Conservation (phyloP, 2,888 invertebrate species). For the Lepidochitona cinerea region DNA sequence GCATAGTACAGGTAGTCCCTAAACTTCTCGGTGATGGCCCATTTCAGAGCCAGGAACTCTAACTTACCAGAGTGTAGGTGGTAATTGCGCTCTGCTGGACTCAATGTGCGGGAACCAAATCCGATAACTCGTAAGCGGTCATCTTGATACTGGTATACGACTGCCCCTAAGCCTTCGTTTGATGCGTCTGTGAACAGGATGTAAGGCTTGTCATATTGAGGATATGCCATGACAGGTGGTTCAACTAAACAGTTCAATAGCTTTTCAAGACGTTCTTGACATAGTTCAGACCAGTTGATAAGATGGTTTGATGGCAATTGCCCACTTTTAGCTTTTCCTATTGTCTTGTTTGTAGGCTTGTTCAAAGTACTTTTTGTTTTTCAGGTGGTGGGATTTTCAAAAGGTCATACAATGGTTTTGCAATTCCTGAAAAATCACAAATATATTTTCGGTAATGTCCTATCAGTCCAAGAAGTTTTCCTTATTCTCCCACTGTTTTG, state of each 20-base stretch:
- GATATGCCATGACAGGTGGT: slow-evolving; percentile 23
- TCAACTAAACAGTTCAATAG: slow-evolving; percentile 4
- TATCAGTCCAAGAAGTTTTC: slow-evolving; percentile 9
- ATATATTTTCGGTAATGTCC: background rate
- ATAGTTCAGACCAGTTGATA: background rate
- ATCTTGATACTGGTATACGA: slow-evolving; percentile 28
- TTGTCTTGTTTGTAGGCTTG: background rate
- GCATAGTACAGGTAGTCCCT: slow-evolving; percentile 17
- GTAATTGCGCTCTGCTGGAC: slow-evolving; percentile 16
- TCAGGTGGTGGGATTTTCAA: background rate
- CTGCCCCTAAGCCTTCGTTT: slow-evolving; percentile 22
- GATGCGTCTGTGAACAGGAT: slow-evolving; percentile 22
- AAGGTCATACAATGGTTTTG: slow-evolving; percentile 12
- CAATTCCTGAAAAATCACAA: background rate
- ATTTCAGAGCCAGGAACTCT: slow-evolving; percentile 25
- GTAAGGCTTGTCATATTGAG: slow-evolving; percentile 23
- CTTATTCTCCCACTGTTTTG: background rate
- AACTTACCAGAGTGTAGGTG: slow-evolving; percentile 7
- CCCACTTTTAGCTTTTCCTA: slow-evolving; percentile 12
- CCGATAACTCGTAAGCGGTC: slow-evolving; percentile 13
- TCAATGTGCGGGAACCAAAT: slow-evolving; percentile 16
- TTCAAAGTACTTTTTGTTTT: background rate
- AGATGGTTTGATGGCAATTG: background rate
- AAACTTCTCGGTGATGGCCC: slow-evolving; percentile 22
- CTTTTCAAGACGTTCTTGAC: slow-evolving; percentile 17